Evolutionary conservation across 1,140 invertebrate genomes (phyloP), one percentile per base, ranked within the genome.

Genomic region (Yoshiicerus persimilis): DNA sequence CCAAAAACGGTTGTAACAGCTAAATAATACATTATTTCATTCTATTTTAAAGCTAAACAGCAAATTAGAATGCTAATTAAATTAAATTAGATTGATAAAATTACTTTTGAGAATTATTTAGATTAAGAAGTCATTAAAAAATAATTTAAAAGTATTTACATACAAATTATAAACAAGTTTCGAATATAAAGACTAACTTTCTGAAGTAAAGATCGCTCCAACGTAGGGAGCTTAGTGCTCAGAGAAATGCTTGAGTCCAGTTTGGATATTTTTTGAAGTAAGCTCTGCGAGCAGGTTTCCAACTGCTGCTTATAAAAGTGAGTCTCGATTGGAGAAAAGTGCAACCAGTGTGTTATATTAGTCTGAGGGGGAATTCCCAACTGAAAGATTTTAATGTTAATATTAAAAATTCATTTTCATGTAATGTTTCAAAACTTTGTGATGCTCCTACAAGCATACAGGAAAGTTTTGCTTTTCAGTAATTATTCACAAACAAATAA

Each of bases 1-100:
- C 93, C 62, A 95, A 91, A 41, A 97, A 92, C 4, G 96, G 96
- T 86, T 92, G 92, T 87, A 96, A 90, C 62, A 96, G 91, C 88
- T 89, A 77, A 27, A 41, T 30, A 86, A 36, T 34, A 34, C 4
- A 30, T 32, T 10, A n/a, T n/a, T n/a, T n/a, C n/a, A n/a, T n/a
- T n/a, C n/a, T n/a, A n/a, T n/a, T n/a, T n/a, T n/a, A n/a, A n/a
- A n/a, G n/a, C n/a, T n/a, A n/a, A n/a, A n/a, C n/a, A n/a, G n/a
- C n/a, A n/a, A n/a, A n/a, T n/a, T n/a, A n/a, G n/a, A n/a, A n/a
- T n/a, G n/a, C n/a, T n/a, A n/a, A n/a, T n/a, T n/a, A n/a, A n/a
- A n/a, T n/a, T n/a, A n/a, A n/a, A n/a, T n/a, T n/a, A n/a, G n/a
- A n/a, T n/a, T n/a, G n/a, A n/a, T n/a, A n/a, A n/a, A n/a, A n/a